Evolutionary conservation across 2,113 vertebrate genomes (phyloP).

Genomic region (Panthera tigris): DNA sequence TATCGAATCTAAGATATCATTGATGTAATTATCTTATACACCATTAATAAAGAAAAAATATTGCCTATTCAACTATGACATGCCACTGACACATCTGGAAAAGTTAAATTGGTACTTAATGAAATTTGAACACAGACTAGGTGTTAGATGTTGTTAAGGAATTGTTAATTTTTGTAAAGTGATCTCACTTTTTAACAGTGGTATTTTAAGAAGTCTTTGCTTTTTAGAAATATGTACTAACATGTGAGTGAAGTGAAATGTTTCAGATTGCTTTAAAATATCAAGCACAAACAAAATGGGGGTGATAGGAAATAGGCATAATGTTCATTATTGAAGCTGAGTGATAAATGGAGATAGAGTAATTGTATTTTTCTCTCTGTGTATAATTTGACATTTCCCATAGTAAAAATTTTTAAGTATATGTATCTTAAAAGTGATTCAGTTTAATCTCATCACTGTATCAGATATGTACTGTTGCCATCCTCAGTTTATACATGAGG

Average conservation of each 20-base stretch:
- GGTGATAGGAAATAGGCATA: background rate
- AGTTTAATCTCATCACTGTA: background rate
- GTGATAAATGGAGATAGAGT: background rate
- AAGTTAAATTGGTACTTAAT: slow-evolving; percentile 18
- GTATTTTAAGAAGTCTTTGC: background rate
- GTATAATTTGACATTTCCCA: background rate
- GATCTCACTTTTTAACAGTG: background rate
- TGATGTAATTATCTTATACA: background rate
- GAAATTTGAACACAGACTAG: background rate
- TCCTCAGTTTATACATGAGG: slow-evolving; percentile 1
- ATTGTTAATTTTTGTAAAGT: slow-evolving; percentile 5
- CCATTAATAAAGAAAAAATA: background rate
- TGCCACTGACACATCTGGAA: background rate
- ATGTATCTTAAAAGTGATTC: background rate
- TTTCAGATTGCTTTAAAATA: slow-evolving; percentile 28
- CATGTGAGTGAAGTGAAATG: background rate
- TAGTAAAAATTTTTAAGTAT: background rate
- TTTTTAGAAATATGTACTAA: background rate
- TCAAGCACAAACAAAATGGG: background rate
- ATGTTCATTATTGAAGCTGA: background rate
- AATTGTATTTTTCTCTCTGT: background rate
- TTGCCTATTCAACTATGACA: background rate
- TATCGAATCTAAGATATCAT: background rate
- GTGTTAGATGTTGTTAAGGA: slow-evolving; percentile 13
- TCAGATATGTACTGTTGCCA: background rate